Conservation (phyloP, 1,140 invertebrate genomes). For the Zaprionus davidi region DNA sequence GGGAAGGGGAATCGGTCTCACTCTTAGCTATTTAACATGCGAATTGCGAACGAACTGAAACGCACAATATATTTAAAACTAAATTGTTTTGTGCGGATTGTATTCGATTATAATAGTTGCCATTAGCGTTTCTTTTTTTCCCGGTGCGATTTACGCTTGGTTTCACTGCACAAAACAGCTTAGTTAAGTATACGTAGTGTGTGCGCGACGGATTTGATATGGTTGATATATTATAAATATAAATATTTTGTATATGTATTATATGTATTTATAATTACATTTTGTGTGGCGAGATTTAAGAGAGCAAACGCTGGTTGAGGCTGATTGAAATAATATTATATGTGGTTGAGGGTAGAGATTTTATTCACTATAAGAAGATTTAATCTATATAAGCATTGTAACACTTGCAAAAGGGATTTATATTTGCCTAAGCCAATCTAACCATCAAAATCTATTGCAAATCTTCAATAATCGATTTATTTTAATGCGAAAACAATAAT, state of each 20-base stretch:
- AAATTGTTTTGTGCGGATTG: background rate
- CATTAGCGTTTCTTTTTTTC: background rate
- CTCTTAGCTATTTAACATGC: constrained; percentile 47
- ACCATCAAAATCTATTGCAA: background rate
- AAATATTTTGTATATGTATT: background rate
- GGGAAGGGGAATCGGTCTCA: background rate
- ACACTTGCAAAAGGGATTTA: background rate
- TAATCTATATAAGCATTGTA: too few species aligned
- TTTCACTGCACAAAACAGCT: constrained; percentile 4
- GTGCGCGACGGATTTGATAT: background rate
- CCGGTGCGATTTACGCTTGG: background rate
- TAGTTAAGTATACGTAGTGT: constrained; percentile 28
- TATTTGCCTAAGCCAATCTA: too few species aligned
- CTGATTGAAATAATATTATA: too few species aligned
- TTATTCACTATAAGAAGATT: background rate
- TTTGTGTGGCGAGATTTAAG: background rate
- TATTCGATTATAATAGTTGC: constrained; percentile 18
- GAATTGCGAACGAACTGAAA: constrained; percentile 41
- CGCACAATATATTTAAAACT: constrained; percentile 30
- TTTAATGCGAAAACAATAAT: constrained; percentile 1
- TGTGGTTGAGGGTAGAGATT: background rate
- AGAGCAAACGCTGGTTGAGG: too few species aligned
- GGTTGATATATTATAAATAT: background rate
- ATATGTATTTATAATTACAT: background rate
- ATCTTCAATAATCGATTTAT: background rate